These are phyloP conservation scores for Rhodophaea formosa DNA, from an alignment of 2,888 invertebrate genomes.

Conservation along the genomic window DNA sequence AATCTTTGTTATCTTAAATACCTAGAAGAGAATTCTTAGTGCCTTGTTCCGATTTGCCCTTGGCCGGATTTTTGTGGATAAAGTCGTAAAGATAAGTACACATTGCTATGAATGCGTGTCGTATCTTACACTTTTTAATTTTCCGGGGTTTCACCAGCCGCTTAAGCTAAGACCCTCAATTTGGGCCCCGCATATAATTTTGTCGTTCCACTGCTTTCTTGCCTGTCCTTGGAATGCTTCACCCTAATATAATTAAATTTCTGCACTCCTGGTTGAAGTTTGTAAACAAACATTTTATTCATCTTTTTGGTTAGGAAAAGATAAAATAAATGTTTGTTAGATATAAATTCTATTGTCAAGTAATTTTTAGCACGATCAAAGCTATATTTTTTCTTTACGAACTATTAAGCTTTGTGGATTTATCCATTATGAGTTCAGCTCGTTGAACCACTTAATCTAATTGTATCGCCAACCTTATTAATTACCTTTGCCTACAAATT, in stretches of 20 bases:
- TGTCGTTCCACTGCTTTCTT: constrained; percentile 31
- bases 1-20: too few species aligned
- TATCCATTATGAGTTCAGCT: too few species aligned
- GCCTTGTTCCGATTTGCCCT: too few species aligned
- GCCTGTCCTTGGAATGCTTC: constrained; percentile 1
- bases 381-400: too few species aligned
- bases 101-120: constrained; percentile 15
- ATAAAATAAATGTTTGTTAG: background rate
- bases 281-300: background rate
- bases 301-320: background rate
- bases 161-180: constrained; percentile 43
- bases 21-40: too few species aligned
- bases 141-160: constrained; percentile 36
- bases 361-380: too few species aligned
- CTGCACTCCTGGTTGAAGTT: background rate
- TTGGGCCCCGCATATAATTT: constrained; percentile 42
- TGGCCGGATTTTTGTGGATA: background rate
- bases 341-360: too few species aligned
- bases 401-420: too few species aligned
- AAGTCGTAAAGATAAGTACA: background rate
- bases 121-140: constrained; percentile 43
- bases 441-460: too few species aligned
- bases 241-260: constrained; percentile 10
- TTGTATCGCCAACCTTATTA: too few species aligned
- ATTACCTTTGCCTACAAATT: too few species aligned